Base-by-base conservation (phyloP, 2,797 vertebrate genomes). In the Lithobates sylvaticus region DNA sequence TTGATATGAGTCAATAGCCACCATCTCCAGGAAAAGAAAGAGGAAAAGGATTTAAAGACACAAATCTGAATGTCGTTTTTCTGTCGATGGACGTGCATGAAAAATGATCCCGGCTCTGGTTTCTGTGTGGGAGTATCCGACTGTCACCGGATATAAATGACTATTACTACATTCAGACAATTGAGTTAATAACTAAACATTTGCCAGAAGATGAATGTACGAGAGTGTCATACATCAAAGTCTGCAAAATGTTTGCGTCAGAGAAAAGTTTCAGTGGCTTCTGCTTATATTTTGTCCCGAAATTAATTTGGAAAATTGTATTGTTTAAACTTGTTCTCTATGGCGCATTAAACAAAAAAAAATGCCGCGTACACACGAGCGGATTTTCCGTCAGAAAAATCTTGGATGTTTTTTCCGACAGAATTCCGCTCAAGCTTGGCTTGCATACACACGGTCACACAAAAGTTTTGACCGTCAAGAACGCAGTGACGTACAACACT, bases 61-160 rank as follows among this genome's bases (percentile, higher is more conserved):
- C 74, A 83, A 64, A 86, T 88, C 61, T 29, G 76, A 77, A 68
- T 84, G 87, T 82, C 78, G 89, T 82, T 87, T 65, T 84, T 42
- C 76, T 65, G 80, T 70, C 36, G 86, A 88, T 85, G 70, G 0
- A 0, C 74, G 65, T 88, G 88, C 85, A 89, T 91, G 44, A 86
- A 90, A 91, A 92, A 29, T 86, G 86, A 92, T 90, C 88, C 65
- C 89, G 88, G 78, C 68, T 87, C 89, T 74, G 34, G 27, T 42
- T 3, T 47, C 83, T 90, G 89, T 87, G 89, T 91, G 90, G 91
- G 90, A 92, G 85, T 90, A 89, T 54, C 87, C 71, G 79, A 58
- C 10, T 90, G 90, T 85, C 90, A 88, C 85, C 88, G 89, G 81
- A 88, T 91, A 92, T 86, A 91, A 90, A 93, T 91, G 89, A 92